Evolutionary conservation across 1,140 invertebrate genomes (phyloP), one percentile per base, ranked within the genome.

Genomic region (Drosophila aff.): DNA sequence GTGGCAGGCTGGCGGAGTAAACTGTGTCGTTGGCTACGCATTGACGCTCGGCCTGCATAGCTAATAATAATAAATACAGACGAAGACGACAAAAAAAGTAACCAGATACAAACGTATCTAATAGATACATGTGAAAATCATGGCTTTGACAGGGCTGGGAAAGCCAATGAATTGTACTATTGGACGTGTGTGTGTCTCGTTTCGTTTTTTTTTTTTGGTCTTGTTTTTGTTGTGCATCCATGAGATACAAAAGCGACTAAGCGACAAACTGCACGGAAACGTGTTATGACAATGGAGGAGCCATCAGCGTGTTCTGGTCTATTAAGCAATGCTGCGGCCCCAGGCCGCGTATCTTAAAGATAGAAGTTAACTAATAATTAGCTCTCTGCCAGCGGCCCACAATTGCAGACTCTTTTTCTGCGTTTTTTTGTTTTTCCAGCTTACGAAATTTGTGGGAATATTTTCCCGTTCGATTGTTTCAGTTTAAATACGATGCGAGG

Each of bases 331-430:
- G 82, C 81, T 77, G 63, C 57, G 75, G 59, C 57, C 52, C 52
- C 41, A 40, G 74, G 74, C 44, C 76, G 61, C 55, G 84, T 90
- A 85, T 85, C 79, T 90, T 90, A 81, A 89, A 89, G 85, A 90
- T 89, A 90, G 85, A 90, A 89, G 84, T 89, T 89, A 89, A 89
- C 84, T 89, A 90, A 90, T 89, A 89, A 89, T 90, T 89, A 90
- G 86, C 76, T 82, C 49, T 65, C 63, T 76, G 74, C 66, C 84
- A 76, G 53, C 66, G 28, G 26, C 69, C 68, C 68, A 69, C 68
- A 87, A 84, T 89, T 89, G 84, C 78, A 89, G 81, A 63, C 53
- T 57, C 36, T 26, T 40, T 57, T 57, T 23, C 18, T 55, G 33
- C 18, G 13, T 53, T 23, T 21, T 55, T 23, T 10, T 28, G 4